Evolutionary conservation across 2,797 vertebrate species (phyloP), one percentile per base, ranked within the genome.

Genomic region (Diglossa cyanea): DNA sequence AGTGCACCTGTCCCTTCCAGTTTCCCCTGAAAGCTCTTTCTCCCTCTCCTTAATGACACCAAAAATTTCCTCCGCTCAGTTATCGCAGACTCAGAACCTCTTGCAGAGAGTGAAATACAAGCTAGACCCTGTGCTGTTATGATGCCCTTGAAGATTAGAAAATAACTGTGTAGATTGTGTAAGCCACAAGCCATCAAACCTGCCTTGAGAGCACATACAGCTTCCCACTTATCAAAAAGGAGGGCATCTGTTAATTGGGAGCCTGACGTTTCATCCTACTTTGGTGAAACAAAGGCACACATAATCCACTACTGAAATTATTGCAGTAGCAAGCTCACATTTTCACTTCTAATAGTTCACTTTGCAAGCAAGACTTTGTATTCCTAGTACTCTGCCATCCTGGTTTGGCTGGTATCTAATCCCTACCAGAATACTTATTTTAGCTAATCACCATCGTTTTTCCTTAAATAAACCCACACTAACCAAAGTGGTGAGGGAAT

Each of bases 361-460:
- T 72, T 79, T 75, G 50, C 68, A 89, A 54, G 10, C 10, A 58
- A 44, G 54, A 26, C 10, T 78, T 90, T 10, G 1, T 70, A 58
- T 55, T 87, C 66, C 50, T 65, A 83, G 25, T 44, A 45, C 26
- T 39, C 35, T 80, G 50, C 23, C 16, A 58, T 65, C 44, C 65
- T 74, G 84, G 74, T 86, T 93, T 92, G 87, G 40, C 66, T 88
- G 58, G 31, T 83, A 24, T 90, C 72, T 97, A 71, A 79, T 82
- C 51, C 63, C 37, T 68, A 70, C 78, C 82, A 55, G 67, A 91
- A 66, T 45, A 55, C 47, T 78, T 75, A 74, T 76, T 95, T 92
- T 80, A 93, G 44, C 21, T 90, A 88, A 94, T 67, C 42, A 31
- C 48, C 30, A 51, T 45, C 3, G 8, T 67, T 91, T 66, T 71